Percentiles rank a stretch among this genome's conserved stretches.
Evolutionary conservation across 1,140 invertebrate species (phyloP).

Genomic region (Pygmarrhopalites habei): DNA sequence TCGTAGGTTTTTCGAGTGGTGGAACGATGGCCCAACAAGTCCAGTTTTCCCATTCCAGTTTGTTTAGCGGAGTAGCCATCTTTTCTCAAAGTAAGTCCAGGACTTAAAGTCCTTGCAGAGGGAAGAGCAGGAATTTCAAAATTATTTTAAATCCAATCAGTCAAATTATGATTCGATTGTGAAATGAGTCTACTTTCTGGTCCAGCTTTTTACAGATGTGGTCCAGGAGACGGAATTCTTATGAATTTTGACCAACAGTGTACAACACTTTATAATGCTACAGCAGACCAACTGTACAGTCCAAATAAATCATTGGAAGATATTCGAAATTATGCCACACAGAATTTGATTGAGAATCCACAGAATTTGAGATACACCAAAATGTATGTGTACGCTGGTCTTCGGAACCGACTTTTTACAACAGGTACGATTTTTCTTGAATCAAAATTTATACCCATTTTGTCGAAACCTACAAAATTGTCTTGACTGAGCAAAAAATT

Average conservation of each 20-base stretch:
- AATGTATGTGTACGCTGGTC: conserved; percentile 31
- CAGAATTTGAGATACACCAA: conserved; percentile 8
- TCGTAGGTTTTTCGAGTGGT: conserved; percentile 35
- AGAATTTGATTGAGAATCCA: conserved; percentile 32
- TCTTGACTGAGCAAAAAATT: not conserved
- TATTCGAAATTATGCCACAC: conserved; percentile 12
- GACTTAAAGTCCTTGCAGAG: too few relatives aligned
- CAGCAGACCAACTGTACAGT: conserved; percentile 4
- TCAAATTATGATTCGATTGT: not conserved
- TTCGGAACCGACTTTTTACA: conserved; percentile 20
- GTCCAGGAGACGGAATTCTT: conserved; percentile 11
- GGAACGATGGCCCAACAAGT: conserved; percentile 33
- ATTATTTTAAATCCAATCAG: not conserved
- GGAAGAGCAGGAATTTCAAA: too few relatives aligned
- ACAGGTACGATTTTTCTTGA: conserved; percentile 13
- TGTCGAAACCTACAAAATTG: not conserved
- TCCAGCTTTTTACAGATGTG: conserved; percentile 31
- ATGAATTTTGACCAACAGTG: conserved; percentile 25
- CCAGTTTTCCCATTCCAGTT: conserved; percentile 23
- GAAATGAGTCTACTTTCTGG: not conserved
- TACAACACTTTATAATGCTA: conserved; percentile 17
- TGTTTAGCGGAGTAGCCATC: conserved; percentile 30
- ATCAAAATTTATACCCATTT: not conserved
- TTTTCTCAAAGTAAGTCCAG: conserved; percentile 37
- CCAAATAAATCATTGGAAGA: conserved; percentile 17